A percentile compares a stretch with the other conserved stretches of the same genome.
Evolutionary conservation across 2,113 vertebrate species (phyloP).

Genomic region (Halichoerus grypus): DNA sequence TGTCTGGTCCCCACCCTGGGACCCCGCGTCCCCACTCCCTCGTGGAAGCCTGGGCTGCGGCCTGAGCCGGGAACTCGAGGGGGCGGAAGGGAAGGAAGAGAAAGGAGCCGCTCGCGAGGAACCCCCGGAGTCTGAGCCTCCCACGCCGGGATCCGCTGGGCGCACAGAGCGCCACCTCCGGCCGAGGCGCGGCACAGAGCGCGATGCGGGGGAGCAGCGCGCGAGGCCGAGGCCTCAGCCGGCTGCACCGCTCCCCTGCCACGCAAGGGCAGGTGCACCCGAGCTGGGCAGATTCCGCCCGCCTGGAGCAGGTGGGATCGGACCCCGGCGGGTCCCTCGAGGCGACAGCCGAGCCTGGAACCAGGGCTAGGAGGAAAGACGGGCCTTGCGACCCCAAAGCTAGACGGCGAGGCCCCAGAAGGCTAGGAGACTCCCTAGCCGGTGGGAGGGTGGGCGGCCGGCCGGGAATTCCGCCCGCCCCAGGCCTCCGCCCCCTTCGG

Average conservation of each 20-base stretch:
- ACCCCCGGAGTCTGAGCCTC: slow-evolving; percentile 25
- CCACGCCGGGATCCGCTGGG: background rate
- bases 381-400: background rate
- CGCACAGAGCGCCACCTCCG: slow-evolving; percentile 76
- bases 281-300: background rate
- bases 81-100: background rate
- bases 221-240: background rate
- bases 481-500: background rate
- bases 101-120: background rate
- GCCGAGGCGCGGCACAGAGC: background rate
- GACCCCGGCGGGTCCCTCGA: background rate
- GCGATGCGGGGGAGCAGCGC: background rate
- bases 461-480: background rate
- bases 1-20: slow-evolving; percentile 46
- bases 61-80: slow-evolving; percentile 15
- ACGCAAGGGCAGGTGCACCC: background rate
- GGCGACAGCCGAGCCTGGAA: background rate
- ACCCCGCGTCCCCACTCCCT: slow-evolving; percentile 28
- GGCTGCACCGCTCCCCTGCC: background rate
- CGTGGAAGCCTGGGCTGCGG: background rate
- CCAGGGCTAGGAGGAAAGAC: background rate
- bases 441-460: background rate
- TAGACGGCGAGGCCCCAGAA: background rate
- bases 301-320: background rate
- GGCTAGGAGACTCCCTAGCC: background rate